These are phyloP conservation scores for Limosa lapponica DNA, from an alignment of 2,797 vertebrate genomes.

Conservation along the genomic window DNA sequence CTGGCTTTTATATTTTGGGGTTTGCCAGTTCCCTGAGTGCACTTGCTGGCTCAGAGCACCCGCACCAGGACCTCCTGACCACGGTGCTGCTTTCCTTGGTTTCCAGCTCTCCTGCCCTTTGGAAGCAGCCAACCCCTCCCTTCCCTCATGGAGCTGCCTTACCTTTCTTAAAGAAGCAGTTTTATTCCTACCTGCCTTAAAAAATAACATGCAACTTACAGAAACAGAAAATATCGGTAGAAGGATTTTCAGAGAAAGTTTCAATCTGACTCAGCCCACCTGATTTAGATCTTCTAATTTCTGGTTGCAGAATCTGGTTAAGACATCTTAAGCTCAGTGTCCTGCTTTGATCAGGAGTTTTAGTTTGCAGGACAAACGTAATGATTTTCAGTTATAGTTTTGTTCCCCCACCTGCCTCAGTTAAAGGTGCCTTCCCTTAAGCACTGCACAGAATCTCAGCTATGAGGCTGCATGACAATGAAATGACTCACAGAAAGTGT, in stretches of 20 bases:
- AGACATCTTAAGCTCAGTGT: slow-evolving; percentile 47
- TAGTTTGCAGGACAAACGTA: slow-evolving; percentile 36
- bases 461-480: background rate
- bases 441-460: background rate
- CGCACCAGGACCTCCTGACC: background rate
- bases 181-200: background rate
- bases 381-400: slow-evolving; percentile 53
- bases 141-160: background rate
- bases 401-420: background rate
- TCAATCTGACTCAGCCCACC: slow-evolving; percentile 18
- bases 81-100: background rate
- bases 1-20: background rate
- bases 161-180: background rate
- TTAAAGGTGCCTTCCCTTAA: slow-evolving; percentile 53
- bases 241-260: slow-evolving; percentile 15
- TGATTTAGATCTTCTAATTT: slow-evolving; percentile 63
- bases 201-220: background rate
- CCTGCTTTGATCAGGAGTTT: slow-evolving; percentile 46
- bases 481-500: background rate
- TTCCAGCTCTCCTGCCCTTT: background rate
- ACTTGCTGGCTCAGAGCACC: background rate
- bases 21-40: background rate
- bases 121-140: background rate
- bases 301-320: slow-evolving; percentile 60
- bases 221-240: background rate